Base-by-base conservation (phyloP, 1,140 invertebrate species). In the Ceratosolen fusciceps region DNA sequence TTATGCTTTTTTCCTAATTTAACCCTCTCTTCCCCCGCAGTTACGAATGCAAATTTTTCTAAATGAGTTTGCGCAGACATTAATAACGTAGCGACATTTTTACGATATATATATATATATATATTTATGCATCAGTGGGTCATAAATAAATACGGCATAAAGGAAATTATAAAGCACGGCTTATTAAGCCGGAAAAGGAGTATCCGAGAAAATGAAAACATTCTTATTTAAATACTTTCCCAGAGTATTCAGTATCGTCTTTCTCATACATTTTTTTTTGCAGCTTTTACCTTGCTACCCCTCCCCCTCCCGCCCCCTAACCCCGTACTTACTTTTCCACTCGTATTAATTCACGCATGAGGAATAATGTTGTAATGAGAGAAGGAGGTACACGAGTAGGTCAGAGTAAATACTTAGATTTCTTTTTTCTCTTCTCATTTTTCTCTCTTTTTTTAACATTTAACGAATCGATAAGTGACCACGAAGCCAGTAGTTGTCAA, bases 171-270 rank as follows among this genome's bases (percentile, higher is more conserved):
- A 60, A 60, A 58, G 31, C 16, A 31, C 19, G 31, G 19, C 14
- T 16, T 10, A n/a, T 12, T 12, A 43, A 60, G 16, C 0, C 14
- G 43, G 24, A 24, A 70, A 72, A 56, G 16, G 39, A 10, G 19
- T 26, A 49, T 49, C 24, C 31, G 29, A 52, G n/a, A 54, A 76
- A 68, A 68, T 54, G 49, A 54, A 77, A 77, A 77, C 37, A 49
- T 24, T 58, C 37, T n/a, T 24, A 47, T 70, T 77, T 58, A 77
- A 71, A 37, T 43, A 21, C 29, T 43, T 14, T 58, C 34, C 39
- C 24, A n/a, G 24, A 43, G 65, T 26, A 70, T 1, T 12, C 34
- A 47, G 58, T 77, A 77, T 70, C 56, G 2, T 70, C 31, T 10
- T 56, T 8, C 47, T 76, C 52, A 14, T 39, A n/a, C n/a, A n/a